Base-by-base conservation (phyloP, 2,888 invertebrate species). In the Nemapogon koenigi region DNA sequence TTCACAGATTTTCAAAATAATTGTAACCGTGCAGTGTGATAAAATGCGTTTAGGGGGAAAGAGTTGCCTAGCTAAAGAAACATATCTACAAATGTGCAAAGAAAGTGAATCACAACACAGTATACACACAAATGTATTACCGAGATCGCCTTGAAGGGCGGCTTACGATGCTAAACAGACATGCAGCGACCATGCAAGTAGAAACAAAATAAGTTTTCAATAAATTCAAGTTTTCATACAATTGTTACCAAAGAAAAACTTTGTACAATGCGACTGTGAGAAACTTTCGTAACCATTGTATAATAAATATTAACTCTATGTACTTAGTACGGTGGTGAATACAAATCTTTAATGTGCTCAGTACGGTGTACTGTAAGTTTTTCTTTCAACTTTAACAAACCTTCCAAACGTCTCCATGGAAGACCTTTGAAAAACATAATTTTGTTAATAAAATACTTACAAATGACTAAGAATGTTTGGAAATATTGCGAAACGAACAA, bases 351-450 rank as follows among this genome's bases (percentile, higher is more conserved):
- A 33, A 18, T 3, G 33, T 33, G 33, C 33, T 33, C 19, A 31
- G 18, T 33, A 33, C 33, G 18, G 6, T 19, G 31, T 16, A 16
- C 17, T 16, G 16, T 28, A 4, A 13, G 8, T 17, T 4, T 33
- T 69, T 62, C 64, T 68, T 70, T 65, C 62, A 55, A 53, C 53
- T 48, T 61, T 57, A 68, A 84, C 83, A 82, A 83, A 84, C 84
- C 85, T 84, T 84, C 82, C 82, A 82, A 62, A 76, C 75, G 67
- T 81, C 73, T 81, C 84, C 84, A 55, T 83, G 83, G 75, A 80
- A 84, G 83, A 83, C 84, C 84, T 84, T 26, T 62, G 67, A 67
- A 71, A 73, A 71, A 71, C 61, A 19, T 33, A 14, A 30, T 22
- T 22, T 6, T 22, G 22, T 22, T 7, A 22, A 22, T 22, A 22